Conservation (phyloP, 2,113 vertebrate genomes). For the Proterorhinus semilunaris region DNA sequence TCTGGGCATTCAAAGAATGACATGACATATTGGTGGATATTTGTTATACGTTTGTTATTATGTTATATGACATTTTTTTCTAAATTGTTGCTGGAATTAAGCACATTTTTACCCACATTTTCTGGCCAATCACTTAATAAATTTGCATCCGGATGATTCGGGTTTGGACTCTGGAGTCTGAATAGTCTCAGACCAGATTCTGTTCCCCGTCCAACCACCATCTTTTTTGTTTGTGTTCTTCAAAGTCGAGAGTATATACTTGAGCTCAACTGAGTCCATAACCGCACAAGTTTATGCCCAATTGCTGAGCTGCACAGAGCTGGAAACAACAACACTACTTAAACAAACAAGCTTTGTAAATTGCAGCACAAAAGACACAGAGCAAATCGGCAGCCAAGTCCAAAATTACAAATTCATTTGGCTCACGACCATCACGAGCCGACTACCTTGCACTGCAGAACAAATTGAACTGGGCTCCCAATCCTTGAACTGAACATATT, state of each 20-base stretch:
- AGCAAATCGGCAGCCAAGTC: slow-evolving; percentile 1
- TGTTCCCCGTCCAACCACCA: not conserved
- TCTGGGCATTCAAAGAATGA: not conserved
- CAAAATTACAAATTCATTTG: slow-evolving; percentile 27
- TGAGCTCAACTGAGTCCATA: not conserved
- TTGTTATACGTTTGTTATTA: no score
- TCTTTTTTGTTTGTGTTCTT: not conserved
- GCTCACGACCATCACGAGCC: slow-evolving; percentile 7
- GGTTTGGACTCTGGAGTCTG: not conserved
- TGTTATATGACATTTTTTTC: no score
- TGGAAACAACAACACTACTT: not conserved
- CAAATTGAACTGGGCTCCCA: slow-evolving; percentile 3
- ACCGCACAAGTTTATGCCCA: slow-evolving; percentile 2
- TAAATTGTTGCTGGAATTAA: no score
- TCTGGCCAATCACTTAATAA: not conserved
- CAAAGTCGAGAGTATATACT: not conserved
- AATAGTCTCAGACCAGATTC: not conserved
- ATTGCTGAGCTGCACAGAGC: slow-evolving; percentile 4
- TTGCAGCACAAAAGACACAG: not conserved
- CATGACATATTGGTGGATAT: not conserved
- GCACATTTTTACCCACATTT: no score
- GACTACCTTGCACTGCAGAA: not conserved
- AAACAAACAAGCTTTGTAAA: slow-evolving; percentile 5
- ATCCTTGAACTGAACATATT: slow-evolving; percentile 1
- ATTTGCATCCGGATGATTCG: not conserved